These are phyloP conservation scores for Tetramorium alpestre DNA, from an alignment of 1,140 invertebrate genomes.

Conservation along the genomic window DNA sequence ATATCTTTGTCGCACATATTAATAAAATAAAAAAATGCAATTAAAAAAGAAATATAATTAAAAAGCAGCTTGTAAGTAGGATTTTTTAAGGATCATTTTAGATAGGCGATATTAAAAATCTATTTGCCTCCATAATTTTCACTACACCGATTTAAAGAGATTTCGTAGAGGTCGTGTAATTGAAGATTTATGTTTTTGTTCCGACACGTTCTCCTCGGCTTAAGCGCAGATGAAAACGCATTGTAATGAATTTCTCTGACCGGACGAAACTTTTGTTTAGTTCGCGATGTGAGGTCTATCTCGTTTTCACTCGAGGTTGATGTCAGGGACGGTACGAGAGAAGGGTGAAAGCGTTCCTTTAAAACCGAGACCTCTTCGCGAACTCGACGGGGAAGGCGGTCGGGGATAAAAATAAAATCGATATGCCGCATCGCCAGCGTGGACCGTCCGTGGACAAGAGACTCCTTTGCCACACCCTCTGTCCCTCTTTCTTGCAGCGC, in stretches of 20 bases:
- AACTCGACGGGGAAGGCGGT: conserved; percentile 75
- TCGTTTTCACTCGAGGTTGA: conserved; percentile 35
- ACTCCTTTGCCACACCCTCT: conserved; percentile 59
- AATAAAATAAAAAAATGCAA: neutral
- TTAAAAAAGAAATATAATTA: neutral
- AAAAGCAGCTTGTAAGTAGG: neutral
- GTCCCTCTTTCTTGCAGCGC: conserved; percentile 69
- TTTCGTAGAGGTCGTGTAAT: neutral
- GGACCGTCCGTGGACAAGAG: conserved; percentile 72
- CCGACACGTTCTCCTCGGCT: neutral
- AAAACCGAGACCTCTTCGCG: conserved; percentile 41
- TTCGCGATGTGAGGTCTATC: conserved; percentile 8
- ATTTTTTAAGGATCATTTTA: neutral
- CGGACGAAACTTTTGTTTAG: conserved; percentile 56
- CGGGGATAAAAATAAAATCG: conserved; percentile 83
- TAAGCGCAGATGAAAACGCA: conserved; percentile 32
- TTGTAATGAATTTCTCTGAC: conserved; percentile 40
- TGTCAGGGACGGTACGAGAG: neutral
- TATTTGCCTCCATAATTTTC: neutral
- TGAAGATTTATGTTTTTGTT: conserved; percentile 47
- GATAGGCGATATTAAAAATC: neutral
- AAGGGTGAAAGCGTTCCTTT: conserved; percentile 27
- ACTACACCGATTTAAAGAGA: neutral
- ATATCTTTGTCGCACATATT: neutral
- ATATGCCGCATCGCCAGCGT: conserved; percentile 78